Conservation (phyloP, 2,888 invertebrate species). For the Agelastica alni region DNA sequence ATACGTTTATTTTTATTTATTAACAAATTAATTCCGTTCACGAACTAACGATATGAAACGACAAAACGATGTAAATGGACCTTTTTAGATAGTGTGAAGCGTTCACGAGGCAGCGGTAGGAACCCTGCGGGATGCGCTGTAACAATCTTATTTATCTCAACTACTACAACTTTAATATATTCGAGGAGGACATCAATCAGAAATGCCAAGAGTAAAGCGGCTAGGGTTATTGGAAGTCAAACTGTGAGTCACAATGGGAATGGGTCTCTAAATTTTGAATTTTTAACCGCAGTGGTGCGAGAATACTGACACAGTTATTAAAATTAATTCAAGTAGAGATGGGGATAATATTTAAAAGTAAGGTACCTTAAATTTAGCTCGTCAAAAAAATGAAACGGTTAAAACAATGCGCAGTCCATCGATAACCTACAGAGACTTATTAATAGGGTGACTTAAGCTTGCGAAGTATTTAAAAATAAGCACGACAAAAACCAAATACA, state of each 20-base stretch:
- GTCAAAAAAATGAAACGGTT: too few relatives aligned
- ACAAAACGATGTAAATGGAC: constrained; percentile 4
- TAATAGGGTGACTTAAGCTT: too few relatives aligned
- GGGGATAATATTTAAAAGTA: too few relatives aligned
- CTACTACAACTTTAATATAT: constrained; percentile 51
- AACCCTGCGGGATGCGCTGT: constrained; percentile 52
- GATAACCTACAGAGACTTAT: too few relatives aligned
- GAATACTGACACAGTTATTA: constrained; percentile 32
- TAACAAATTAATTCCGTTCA: constrained; percentile 6
- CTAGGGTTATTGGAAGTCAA: constrained; percentile 41
- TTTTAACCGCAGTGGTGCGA: constrained; percentile 28
- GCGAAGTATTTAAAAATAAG: too few relatives aligned
- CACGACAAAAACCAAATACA: too few relatives aligned
- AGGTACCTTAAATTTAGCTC: too few relatives aligned
- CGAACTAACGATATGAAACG: constrained; percentile 1
- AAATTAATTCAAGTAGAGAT: constrained; percentile 25
- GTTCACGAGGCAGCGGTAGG: constrained; percentile 50
- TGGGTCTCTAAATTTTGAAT: constrained; percentile 35
- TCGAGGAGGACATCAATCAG: constrained; percentile 46
- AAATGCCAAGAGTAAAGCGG: constrained; percentile 17
- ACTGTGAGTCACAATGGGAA: constrained; percentile 40
- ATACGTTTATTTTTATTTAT: constrained; percentile 6
- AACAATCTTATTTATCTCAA: constrained; percentile 55
- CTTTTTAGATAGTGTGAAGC: constrained; percentile 55
- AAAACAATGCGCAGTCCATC: too few relatives aligned